A percentile compares a stretch with the other conserved stretches of the same genome.
These are phyloP conservation scores for Mola mola DNA, from an alignment of 2,113 vertebrate genomes.

Conservation along the genomic window DNA sequence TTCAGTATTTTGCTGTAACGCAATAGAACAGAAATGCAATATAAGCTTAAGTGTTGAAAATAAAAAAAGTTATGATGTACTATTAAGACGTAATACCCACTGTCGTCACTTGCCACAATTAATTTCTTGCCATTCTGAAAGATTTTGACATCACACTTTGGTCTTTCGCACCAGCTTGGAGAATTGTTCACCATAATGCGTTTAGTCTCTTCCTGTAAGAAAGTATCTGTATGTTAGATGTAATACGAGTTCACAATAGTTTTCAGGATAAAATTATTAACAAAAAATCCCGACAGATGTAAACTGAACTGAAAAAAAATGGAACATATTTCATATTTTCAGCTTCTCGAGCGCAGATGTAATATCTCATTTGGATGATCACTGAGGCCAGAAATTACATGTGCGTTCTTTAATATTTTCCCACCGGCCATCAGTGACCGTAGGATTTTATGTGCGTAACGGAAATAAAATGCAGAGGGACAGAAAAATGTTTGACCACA, in stretches of 20 bases:
- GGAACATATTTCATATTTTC: background rate
- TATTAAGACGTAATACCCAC: slow-evolving; percentile 24
- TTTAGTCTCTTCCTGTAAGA: slow-evolving; percentile 52
- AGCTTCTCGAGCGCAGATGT: background rate
- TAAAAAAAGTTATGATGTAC: background rate
- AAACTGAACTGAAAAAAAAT: background rate
- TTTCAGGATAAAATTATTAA: no score
- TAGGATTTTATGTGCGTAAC: slow-evolving; percentile 12
- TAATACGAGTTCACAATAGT: background rate
- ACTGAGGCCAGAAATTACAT: background rate
- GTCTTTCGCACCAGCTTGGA: slow-evolving; percentile 16
- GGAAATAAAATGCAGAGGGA: slow-evolving; percentile 31
- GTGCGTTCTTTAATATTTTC: background rate
- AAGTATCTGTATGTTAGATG: background rate
- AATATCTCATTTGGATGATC: background rate
- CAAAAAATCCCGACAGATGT: background rate
- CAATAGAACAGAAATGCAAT: background rate
- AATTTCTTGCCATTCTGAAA: slow-evolving; percentile 32
- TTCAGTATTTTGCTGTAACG: slow-evolving; percentile 5
- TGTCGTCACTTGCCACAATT: slow-evolving; percentile 25
- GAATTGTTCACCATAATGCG: background rate
- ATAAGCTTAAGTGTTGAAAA: background rate
- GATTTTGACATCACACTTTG: slow-evolving; percentile 53
- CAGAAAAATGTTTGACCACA: slow-evolving; percentile 53
- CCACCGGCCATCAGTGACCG: slow-evolving; percentile 4